Base-by-base conservation (phyloP, 92 coral and sea anemone genomes). In the Porites cylindrica region DNA sequence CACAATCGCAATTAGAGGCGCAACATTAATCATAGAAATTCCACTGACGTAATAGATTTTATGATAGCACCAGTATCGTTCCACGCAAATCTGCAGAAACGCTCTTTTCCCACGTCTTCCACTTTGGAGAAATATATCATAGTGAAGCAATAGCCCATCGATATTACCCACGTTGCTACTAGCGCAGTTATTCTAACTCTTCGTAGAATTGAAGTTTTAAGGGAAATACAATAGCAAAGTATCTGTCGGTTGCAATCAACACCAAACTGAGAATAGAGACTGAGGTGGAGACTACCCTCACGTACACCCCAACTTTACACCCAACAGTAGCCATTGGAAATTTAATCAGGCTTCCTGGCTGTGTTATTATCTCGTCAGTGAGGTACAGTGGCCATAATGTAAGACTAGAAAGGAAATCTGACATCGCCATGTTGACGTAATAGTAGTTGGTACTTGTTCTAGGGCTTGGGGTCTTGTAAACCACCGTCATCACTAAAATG, bases 221-320 rank as follows among this genome's bases (percentile, higher is more conserved):
- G 32, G 85, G 85, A 16, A 81, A 69, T 7, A 81, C 85, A 16
- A 32, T 70, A 32, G 76, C 85, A 54, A 81, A 18, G 58, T 53
- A 81, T 70, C 85, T 81, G 67, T 70, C 77, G 8, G 58, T 68
- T 51, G 85, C 76, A 18, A 81, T 81, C 23, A 70, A 56, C 68
- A 81, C 77, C 77, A 81, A 18, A 69, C 77, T 79, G n/a, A 78
- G 59, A 26, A 78, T 78, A 18, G 83, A 79, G 1, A 79, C 83
- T 16, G 43, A 60, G 21, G 24, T 11, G 10, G 83, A 79, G 16
- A 66, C 47, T 70, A 19, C 50, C 50, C 72, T 79, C 1, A 65
- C 24, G 16, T 16, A 79, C 19, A 79, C 23, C n/a, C 83, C 83
- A 11, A 79, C 72, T 79, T 79, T 82, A 14, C 85, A 82, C 1